Percentiles rank a stretch among this genome's conserved stretches.
Evolutionary conservation across 1,140 invertebrate genomes (phyloP).

Genomic region (Diorhabda sublineata): DNA sequence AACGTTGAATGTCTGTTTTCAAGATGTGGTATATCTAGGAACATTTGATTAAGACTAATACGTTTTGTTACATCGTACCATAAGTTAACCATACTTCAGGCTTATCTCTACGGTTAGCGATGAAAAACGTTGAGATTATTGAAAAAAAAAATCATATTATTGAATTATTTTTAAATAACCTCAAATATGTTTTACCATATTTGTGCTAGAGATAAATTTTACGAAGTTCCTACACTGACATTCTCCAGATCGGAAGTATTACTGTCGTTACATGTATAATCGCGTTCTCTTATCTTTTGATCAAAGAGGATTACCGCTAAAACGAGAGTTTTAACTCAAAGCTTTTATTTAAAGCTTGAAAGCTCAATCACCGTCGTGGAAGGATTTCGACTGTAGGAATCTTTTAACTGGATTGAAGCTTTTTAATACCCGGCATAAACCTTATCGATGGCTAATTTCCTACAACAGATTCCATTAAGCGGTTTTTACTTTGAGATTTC

Average conservation of each 20-base stretch:
- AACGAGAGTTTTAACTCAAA: background rate
- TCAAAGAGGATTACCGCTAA: background rate
- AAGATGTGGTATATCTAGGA: no score
- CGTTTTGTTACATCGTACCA: no score
- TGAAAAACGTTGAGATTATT: no score
- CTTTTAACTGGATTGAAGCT: background rate
- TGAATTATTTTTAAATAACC: no score
- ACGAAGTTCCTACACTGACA: no score
- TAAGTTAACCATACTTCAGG: no score
- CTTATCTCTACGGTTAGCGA: no score
- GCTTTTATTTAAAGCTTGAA: background rate
- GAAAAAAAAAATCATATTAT: no score
- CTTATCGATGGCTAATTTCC: slow-evolving; percentile 6
- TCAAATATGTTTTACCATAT: no score
- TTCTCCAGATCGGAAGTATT: slow-evolving; percentile 6
- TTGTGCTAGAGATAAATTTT: no score
- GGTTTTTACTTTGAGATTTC: background rate
- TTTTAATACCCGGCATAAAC: slow-evolving; percentile 1
- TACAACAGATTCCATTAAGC: background rate
- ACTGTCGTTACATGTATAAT: slow-evolving; percentile 1
- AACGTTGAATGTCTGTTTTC: no score
- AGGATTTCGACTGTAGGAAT: slow-evolving; percentile 4
- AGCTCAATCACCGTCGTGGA: slow-evolving; percentile 7
- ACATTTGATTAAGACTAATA: no score
- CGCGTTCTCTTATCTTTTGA: slow-evolving; percentile 12